These are phyloP conservation scores for Clarias platycephalus DNA, from an alignment of 2,797 vertebrate genomes.

Conservation along the genomic window DNA sequence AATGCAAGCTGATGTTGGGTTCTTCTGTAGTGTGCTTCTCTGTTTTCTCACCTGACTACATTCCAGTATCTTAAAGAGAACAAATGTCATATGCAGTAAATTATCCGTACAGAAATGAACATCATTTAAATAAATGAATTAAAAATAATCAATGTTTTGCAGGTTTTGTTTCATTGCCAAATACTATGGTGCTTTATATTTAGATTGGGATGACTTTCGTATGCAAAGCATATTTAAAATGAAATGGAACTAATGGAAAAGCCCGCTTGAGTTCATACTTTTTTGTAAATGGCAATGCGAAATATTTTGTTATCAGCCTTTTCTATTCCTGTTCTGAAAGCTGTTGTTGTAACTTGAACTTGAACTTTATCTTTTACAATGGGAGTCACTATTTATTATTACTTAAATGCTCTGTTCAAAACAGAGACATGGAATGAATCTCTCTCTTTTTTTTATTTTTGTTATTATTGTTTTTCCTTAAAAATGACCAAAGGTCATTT, in stretches of 20 bases:
- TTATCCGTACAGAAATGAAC: slow-evolving; percentile 75
- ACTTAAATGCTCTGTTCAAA: slow-evolving; percentile 97
- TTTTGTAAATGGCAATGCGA: slow-evolving; percentile 99
- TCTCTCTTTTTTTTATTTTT: slow-evolving; percentile 81
- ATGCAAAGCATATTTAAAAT: slow-evolving; percentile 99
- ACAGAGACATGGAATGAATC: slow-evolving; percentile 92
- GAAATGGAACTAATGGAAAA: slow-evolving; percentile 81
- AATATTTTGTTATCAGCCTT: slow-evolving; percentile 99
- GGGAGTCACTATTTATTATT: slow-evolving; percentile 99
- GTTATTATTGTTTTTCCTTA: slow-evolving; percentile 62
- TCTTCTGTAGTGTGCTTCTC: slow-evolving; percentile 98
- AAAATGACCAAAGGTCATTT: slow-evolving; percentile 97
- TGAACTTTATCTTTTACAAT: slow-evolving; percentile 99
- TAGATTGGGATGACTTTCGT: slow-evolving; percentile 99
- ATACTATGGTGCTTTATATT: slow-evolving; percentile 99
- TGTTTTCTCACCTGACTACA: slow-evolving; percentile 91
- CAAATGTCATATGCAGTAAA: slow-evolving; percentile 94
- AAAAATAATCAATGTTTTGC: slow-evolving; percentile 86
- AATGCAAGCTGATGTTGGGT: slow-evolving; percentile 97
- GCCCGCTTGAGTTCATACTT: slow-evolving; percentile 97
- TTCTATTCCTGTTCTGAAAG: slow-evolving; percentile 99
- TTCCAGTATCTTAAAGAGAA: slow-evolving; percentile 90
- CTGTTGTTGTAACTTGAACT: slow-evolving; percentile 99
- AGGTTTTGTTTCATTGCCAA: slow-evolving; percentile 97
- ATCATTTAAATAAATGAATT: slow-evolving; percentile 73